A percentile compares a stretch with the other conserved stretches of the same genome.
Evolutionary conservation across 2,888 invertebrate species (phyloP).

Genomic region (Troilus luridus): DNA sequence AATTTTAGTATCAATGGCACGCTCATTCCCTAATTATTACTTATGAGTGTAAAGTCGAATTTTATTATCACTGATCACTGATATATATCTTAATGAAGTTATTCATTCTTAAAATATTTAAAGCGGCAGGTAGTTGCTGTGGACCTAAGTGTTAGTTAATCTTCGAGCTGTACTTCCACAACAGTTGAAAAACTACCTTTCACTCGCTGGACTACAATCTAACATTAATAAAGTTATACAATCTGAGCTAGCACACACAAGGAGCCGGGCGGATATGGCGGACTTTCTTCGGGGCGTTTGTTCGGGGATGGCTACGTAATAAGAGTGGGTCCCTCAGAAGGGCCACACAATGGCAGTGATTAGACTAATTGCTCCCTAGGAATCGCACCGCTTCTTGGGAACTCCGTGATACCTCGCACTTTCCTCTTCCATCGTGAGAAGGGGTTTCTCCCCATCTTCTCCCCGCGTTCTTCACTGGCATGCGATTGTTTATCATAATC

Average conservation of each 20-base stretch:
- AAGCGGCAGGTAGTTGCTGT: not conserved
- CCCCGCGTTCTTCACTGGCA: not conserved
- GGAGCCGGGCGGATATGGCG: not conserved
- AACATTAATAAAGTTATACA: not conserved
- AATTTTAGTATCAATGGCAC: too few relatives aligned
- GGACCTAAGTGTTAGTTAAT: not conserved
- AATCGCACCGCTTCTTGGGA: not conserved
- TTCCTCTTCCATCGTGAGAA: slow-evolving; percentile 28
- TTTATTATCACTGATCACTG: too few relatives aligned
- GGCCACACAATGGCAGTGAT: slow-evolving; percentile 18
- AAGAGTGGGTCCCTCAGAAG: not conserved
- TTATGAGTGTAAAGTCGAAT: too few relatives aligned
- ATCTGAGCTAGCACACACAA: not conserved
- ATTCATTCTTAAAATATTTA: too few relatives aligned
- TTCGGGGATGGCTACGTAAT: not conserved
- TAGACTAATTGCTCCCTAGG: not conserved
- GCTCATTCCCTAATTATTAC: too few relatives aligned
- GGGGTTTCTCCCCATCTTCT: not conserved
- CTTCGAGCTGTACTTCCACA: not conserved
- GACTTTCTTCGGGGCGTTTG: not conserved
- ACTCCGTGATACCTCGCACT: not conserved
- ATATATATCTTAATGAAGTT: too few relatives aligned
- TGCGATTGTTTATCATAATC: not conserved
- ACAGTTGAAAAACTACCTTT: not conserved
- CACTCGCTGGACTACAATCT: not conserved